Evolutionary conservation across 2,888 invertebrate species (phyloP).

Genomic region (Xanthorhoe spadicearia): DNA sequence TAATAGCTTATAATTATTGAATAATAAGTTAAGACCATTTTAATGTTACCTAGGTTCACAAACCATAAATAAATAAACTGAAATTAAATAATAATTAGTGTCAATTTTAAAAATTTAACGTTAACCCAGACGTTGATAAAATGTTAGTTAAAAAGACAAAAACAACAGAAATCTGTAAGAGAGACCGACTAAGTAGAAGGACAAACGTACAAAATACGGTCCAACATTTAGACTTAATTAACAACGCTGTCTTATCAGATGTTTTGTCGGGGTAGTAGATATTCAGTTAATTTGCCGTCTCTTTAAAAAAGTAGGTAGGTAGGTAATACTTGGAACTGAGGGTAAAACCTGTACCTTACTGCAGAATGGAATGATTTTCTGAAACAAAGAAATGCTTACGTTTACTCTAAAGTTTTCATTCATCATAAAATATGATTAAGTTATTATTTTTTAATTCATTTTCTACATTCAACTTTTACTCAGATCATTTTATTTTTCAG

Average conservation of each 20-base stretch:
- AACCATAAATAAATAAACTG: too few species aligned
- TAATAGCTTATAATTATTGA: background rate
- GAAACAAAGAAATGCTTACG: background rate
- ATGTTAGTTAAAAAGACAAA: slow-evolving; percentile 21
- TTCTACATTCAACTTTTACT: too few species aligned
- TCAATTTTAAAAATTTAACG: background rate
- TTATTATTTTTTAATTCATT: too few species aligned
- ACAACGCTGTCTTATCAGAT: slow-evolving; percentile 44
- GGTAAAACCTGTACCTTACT: background rate
- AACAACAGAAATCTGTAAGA: slow-evolving; percentile 31
- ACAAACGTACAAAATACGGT: slow-evolving; percentile 41
- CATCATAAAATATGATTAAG: too few species aligned
- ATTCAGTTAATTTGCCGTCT: slow-evolving; percentile 58
- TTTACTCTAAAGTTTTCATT: background rate
- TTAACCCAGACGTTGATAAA: slow-evolving; percentile 9
- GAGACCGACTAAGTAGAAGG: slow-evolving; percentile 34
- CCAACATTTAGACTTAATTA: slow-evolving; percentile 44
- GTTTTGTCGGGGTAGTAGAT: slow-evolving; percentile 42
- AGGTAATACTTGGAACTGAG: slow-evolving; percentile 45
- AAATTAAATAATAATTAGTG: background rate
- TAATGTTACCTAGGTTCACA: too few species aligned
- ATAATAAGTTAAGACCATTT: too few species aligned
- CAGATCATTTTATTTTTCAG: too few species aligned
- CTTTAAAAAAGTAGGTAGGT: slow-evolving; percentile 58
- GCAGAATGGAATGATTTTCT: slow-evolving; percentile 7